Evolutionary conservation across 30 jellyfish, hydroid and myxozoan genomes (phyloP), one percentile per base, ranked within the genome.

Genomic region (Aurelia sp.): DNA sequence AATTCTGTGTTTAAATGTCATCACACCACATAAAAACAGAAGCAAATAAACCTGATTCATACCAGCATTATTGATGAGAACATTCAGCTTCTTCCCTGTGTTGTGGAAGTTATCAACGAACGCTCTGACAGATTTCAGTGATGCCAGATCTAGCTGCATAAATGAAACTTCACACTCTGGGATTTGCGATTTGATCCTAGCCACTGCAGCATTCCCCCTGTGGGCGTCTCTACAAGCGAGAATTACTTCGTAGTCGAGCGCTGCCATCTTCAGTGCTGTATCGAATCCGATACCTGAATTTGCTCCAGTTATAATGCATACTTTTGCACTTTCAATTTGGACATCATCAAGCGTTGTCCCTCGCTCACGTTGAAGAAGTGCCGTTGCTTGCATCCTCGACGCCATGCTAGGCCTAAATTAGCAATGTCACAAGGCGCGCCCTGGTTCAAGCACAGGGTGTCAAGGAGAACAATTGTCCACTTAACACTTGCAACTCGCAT

Each of bases 151-250:
- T 18, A 87, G 91, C 82, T 87, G 96, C 96, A 87, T 87, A 71
- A 87, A 87, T 1, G 96, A 76, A 23, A 87, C 96, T 30, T 87
- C 90, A 74, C 96, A 81, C 61, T 87, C 96, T 13, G 96, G 96
- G 40, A 87, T 76, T 72, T 87, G 96, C 76, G 69, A 84, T 62
- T 74, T 62, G 66, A 87, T 87, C 59, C 89, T 58, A 13, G 91
- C 96, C 58, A 87, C 96, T 10, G 96, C 96, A 3, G 90, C 96
- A 61, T 87, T 87, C 35, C 96, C 96, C 61, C 89, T 62, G 61
- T 78, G 90, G 13, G 96, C 90, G 57, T 87, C 89, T 41, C 96
- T 67, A 50, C 96, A 87, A 50, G 91, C 96, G 15, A 87, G 68
- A 20, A 87, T 77, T 4, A 87, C 96, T 40, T 87, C 91, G 66